phyloP scores from a whole-genome alignment of 2,797 vertebrate species.

The Rhinoraja longicauda region DNA sequence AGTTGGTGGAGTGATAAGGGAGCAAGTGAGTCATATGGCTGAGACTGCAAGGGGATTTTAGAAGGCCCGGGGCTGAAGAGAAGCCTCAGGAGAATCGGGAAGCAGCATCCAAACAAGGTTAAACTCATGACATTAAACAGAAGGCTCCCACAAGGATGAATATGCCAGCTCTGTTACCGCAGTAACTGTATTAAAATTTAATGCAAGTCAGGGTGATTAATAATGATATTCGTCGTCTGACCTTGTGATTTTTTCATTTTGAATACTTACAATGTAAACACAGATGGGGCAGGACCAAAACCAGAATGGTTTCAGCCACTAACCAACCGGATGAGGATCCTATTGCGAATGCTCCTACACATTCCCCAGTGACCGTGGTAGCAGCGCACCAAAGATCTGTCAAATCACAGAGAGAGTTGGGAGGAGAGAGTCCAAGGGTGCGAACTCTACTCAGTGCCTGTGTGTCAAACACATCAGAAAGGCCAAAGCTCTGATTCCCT shows the following conservation, averaged over 20 bases:
- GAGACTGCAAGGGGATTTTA: not conserved
- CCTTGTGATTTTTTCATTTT: not conserved
- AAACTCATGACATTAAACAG: not conserved
- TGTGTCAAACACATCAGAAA: not conserved
- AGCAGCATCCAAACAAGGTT: not conserved
- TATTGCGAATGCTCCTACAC: too few species aligned
- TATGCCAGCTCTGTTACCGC: not conserved
- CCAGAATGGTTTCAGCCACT: not conserved
- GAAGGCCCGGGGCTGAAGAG: not conserved
- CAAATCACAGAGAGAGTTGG: not conserved
- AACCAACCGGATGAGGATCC: conserved; percentile 11
- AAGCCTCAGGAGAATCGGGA: not conserved
- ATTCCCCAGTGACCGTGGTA: not conserved
- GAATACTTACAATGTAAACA: not conserved
- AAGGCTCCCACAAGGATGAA: not conserved
- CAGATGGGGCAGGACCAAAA: not conserved
- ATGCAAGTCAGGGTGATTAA: conserved; percentile 22
- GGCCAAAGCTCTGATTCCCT: not conserved
- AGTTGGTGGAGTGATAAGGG: not conserved
- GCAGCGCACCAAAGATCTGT: not conserved
- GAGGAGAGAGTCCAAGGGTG: not conserved
- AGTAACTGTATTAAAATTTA: conserved; percentile 21
- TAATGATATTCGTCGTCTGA: not conserved
- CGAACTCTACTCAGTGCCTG: not conserved
- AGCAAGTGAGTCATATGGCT: too few species aligned